phyloP scores from a whole-genome alignment of 2,113 vertebrate genomes.

The Neotoma lepida region DNA sequence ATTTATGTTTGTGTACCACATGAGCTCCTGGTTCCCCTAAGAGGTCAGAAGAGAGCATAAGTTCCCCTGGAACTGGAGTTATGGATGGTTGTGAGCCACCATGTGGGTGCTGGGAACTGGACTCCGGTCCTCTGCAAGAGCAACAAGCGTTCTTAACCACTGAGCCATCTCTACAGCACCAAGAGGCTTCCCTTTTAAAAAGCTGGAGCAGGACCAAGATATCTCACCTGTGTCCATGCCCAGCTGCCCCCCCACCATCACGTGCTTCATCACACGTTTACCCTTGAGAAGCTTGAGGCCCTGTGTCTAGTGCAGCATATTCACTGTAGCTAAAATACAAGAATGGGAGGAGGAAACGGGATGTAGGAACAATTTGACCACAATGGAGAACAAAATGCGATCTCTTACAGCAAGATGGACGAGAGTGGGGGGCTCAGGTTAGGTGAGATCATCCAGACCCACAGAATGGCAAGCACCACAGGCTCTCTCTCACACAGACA shows the following conservation, averaged over 20 bases:
- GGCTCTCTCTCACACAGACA: not conserved
- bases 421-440: not conserved
- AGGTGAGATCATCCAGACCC: not conserved
- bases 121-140: not conserved
- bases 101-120: not conserved
- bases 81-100: not conserved
- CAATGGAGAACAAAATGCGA: not conserved
- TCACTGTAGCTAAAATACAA: too few species aligned
- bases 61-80: not conserved
- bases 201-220: not conserved
- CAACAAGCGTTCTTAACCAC: not conserved
- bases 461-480: not conserved
- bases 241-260: not conserved
- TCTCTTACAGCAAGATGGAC: not conserved
- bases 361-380: not conserved
- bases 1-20: not conserved
- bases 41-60: not conserved
- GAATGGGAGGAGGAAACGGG: too few species aligned
- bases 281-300: not conserved
- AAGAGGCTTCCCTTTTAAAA: not conserved
- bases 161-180: not conserved
- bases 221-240: not conserved
- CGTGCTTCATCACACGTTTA: rapidly evolving
- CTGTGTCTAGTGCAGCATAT: not conserved
- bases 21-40: not conserved